A percentile compares a stretch with the other conserved stretches of the same genome.
Conservation (phyloP, 1,140 invertebrate species). For the Drosophila biarmipes region DNA sequence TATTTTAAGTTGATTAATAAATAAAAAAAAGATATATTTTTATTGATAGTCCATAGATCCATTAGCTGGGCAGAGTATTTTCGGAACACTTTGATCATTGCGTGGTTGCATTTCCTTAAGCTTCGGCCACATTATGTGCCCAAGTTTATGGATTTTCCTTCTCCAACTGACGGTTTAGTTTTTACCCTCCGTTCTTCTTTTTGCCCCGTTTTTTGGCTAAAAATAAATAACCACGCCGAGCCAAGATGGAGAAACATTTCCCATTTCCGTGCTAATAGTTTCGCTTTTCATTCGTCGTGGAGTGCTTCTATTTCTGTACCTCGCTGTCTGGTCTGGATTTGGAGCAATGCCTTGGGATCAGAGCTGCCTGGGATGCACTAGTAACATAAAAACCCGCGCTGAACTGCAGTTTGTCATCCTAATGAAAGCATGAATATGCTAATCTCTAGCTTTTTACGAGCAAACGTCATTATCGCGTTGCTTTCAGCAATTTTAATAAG, state of each 20-base stretch:
- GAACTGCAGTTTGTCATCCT: conserved; percentile 53
- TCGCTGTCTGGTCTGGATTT: conserved; percentile 11
- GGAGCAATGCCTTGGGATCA: conserved; percentile 12
- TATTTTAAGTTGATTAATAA: not conserved
- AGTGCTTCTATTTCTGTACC: conserved; percentile 41
- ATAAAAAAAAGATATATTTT: not conserved
- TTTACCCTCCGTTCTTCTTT: conserved; percentile 23
- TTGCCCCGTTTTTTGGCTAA: conserved; percentile 46
- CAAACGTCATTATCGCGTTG: conserved; percentile 50
- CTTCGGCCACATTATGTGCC: conserved; percentile 49
- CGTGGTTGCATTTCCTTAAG: conserved; percentile 12
- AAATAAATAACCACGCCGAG: conserved; percentile 62
- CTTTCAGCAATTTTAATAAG: conserved; percentile 64
- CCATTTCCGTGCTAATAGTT: conserved; percentile 65
- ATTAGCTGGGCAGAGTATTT: conserved; percentile 23
- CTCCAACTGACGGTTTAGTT: conserved; percentile 43
- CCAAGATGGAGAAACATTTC: conserved; percentile 28
- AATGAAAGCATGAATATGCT: conserved; percentile 71
- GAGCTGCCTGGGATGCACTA: conserved; percentile 27
- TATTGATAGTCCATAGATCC: not conserved
- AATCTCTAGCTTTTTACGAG: conserved; percentile 53
- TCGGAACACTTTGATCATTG: conserved; percentile 15
- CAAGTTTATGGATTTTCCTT: conserved; percentile 49
- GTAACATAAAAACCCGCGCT: conserved; percentile 30
- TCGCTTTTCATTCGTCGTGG: conserved; percentile 71